Evolutionary conservation across 2,888 invertebrate species (phyloP), one percentile per base, ranked within the genome.

Genomic region (Eristalis arbustorum): DNA sequence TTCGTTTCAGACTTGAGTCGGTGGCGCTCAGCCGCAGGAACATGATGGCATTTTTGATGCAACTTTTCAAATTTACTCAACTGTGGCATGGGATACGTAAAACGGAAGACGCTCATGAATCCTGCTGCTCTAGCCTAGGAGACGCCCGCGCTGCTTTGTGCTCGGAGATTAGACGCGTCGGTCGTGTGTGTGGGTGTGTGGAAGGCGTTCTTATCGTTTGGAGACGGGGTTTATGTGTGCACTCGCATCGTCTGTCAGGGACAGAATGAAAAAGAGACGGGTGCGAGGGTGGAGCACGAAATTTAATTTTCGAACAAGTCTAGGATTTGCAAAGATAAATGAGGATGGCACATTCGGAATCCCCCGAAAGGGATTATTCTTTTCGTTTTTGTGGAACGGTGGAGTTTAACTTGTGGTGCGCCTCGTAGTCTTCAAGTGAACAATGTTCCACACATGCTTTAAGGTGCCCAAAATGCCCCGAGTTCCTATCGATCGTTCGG

Each of bases 51-150:
- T 75, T 66, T 42, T 59, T 75, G 28, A 68, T 22, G 49, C 42
- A 76, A 63, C 37, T 76, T 78, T 71, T 64, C 42, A 78, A 72
- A 72, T 72, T 66, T 78, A 78, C 69, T 64, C 22, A 40, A 49
- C 62, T 49, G 66, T 28, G 42, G 57, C 23, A 49, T n/a, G 42
- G 57, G 31, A 49, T n/a, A 62, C 11, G 63, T 22, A 67, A 34
- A 62, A 68, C 61, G n/a, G 56, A 61, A 61, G 31, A 67, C 42
- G 28, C 40, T 6, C 13, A 18, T 22, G 23, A 23, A 25, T 11
- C 18, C 22, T 31, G 31, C 31, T 31, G 31, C 31, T 31, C 31
- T 31, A 31, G 31, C 8, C 31, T n/a, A 31, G 37, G 37, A 0
- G 37, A 37, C 25, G 25, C 13, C 25, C 14, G 25, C n/a, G n/a